phyloP scores from a whole-genome alignment of 2,113 vertebrate species.

The Paramisgurnus dabryanus region DNA sequence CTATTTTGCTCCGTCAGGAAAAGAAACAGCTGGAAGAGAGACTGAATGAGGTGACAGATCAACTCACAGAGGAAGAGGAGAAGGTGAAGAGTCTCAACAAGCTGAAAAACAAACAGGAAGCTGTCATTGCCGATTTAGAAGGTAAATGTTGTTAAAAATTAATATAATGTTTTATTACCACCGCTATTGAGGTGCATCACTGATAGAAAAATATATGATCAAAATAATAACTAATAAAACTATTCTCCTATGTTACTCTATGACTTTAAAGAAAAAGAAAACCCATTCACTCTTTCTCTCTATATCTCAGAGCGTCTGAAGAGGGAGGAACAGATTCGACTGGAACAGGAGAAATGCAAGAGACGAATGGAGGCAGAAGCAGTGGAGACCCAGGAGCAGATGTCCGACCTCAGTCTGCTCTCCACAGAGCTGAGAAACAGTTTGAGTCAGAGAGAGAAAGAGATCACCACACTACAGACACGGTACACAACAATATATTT shows the following conservation, averaged over 20 bases:
- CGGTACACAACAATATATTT: conserved; percentile 66
- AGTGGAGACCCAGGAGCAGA: conserved; percentile 86
- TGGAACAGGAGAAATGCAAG: conserved; percentile 89
- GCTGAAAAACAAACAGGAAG: conserved; percentile 88
- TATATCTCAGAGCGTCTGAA: conserved; percentile 82
- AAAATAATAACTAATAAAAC: neutral
- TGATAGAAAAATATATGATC: no score
- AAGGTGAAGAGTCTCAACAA: conserved; percentile 89
- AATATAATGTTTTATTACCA: neutral
- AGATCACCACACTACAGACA: conserved; percentile 82
- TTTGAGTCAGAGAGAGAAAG: conserved; percentile 85
- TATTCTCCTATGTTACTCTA: neutral
- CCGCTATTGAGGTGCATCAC: no score
- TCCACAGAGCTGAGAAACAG: conserved; percentile 78
- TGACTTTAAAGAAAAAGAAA: neutral
- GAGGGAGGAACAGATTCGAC: conserved; percentile 86
- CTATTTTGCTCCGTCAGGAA: conserved; percentile 70
- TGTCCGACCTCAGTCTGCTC: conserved; percentile 80
- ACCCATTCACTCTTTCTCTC: neutral
- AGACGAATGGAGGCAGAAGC: conserved; percentile 85
- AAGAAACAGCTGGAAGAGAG: conserved; percentile 85
- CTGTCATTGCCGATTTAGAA: conserved; percentile 84
- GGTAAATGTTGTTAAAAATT: conserved; percentile 65
- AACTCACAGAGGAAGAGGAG: conserved; percentile 88
- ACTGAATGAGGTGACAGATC: conserved; percentile 81